These are phyloP conservation scores for Epistrophella euchroma DNA, from an alignment of 2,888 invertebrate genomes.

Conservation along the genomic window DNA sequence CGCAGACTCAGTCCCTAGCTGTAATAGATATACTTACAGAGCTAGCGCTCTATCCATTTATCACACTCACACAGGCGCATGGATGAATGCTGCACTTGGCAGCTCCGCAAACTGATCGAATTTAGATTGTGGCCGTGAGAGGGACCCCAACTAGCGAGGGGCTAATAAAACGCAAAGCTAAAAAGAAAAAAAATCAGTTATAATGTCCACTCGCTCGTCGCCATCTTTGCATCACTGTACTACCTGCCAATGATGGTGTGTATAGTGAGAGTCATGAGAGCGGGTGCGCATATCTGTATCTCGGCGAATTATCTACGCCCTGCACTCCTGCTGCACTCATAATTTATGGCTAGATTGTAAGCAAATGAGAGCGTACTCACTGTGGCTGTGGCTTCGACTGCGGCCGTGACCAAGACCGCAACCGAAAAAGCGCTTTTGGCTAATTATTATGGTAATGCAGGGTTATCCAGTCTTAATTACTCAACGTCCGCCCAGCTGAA, in stretches of 20 bases:
- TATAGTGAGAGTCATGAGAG: conserved; percentile 61
- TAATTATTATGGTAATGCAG: conserved; percentile 77
- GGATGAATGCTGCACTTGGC: conserved; percentile 69
- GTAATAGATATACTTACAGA: conserved; percentile 69
- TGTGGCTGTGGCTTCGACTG: background rate
- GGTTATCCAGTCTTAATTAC: conserved; percentile 78
- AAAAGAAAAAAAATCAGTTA: conserved; percentile 37
- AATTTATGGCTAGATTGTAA: conserved; percentile 77
- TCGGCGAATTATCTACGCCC: conserved; percentile 74
- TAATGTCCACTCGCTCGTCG: conserved; percentile 73
- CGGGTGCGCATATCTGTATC: conserved; percentile 74
- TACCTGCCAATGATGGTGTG: conserved; percentile 31
- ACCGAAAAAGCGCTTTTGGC: conserved; percentile 77
- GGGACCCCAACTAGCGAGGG: conserved; percentile 27
- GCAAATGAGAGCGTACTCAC: conserved; percentile 73
- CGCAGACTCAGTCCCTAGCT: conserved; percentile 18
- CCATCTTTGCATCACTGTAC: conserved; percentile 36
- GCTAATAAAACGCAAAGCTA: conserved; percentile 8
- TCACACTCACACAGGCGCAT: conserved; percentile 65
- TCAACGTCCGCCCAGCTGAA: conserved; percentile 77
- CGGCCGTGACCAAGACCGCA: conserved; percentile 43
- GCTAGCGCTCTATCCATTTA: conserved; percentile 64
- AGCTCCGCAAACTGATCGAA: conserved; percentile 72
- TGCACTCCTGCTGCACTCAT: conserved; percentile 73
- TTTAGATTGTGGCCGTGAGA: conserved; percentile 69